phyloP scores from a whole-genome alignment of 2,113 vertebrate genomes.

The Cairina moschata region DNA sequence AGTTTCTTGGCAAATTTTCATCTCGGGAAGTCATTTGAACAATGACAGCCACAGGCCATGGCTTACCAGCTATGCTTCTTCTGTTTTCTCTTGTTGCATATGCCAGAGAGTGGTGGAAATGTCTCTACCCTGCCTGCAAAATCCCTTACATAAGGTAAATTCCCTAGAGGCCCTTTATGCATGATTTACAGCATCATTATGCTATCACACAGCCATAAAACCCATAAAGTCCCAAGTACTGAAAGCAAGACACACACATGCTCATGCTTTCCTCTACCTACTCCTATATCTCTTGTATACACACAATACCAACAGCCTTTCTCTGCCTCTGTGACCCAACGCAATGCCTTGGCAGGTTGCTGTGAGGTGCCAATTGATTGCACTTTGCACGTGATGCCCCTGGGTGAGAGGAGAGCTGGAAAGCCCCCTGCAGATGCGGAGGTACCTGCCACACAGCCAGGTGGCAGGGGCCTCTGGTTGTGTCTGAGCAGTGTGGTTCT shows the following conservation, averaged over 20 bases:
- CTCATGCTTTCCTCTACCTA: neutral
- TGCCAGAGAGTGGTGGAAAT: conserved; percentile 24
- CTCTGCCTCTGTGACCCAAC: rapidly evolving
- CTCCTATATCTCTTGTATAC: neutral
- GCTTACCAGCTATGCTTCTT: neutral
- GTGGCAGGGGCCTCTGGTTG: neutral
- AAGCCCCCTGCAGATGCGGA: neutral
- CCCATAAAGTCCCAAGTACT: conserved; percentile 25
- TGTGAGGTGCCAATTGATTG: neutral
- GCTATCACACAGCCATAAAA: conserved; percentile 25
- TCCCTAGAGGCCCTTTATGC: conserved; percentile 40
- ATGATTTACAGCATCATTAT: conserved; percentile 61
- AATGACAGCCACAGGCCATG: neutral
- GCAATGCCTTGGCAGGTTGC: neutral
- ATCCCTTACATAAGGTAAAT: conserved; percentile 31
- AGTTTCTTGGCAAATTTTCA: conserved; percentile 30
- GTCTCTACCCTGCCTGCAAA: conserved; percentile 44
- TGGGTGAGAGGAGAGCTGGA: neutral
- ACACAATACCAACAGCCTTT: neutral
- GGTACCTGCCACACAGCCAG: rapidly evolving
- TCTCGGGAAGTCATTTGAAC: neutral
- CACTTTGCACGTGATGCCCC: rapidly evolving
- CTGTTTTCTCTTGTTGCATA: conserved; percentile 11
- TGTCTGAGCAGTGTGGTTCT: rapidly evolving
- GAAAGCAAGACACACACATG: conserved; percentile 2